A percentile compares a stretch with the other conserved stretches of the same genome.
Conservation (phyloP, 2,888 invertebrate genomes). For the Germaria angustata region DNA sequence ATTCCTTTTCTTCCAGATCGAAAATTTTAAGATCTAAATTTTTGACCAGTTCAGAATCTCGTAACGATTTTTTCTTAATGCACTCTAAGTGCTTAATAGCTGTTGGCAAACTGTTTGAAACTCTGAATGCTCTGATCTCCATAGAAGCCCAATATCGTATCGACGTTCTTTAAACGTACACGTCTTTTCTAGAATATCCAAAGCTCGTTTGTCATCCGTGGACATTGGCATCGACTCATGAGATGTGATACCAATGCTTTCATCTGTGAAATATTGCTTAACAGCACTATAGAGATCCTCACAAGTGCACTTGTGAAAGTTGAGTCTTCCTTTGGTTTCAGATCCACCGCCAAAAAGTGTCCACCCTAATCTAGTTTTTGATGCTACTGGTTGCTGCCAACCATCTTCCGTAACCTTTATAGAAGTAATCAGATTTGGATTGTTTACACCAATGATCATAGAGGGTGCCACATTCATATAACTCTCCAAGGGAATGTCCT, state of each 20-base stretch:
- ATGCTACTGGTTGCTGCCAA: conserved; percentile 33
- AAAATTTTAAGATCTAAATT: conserved; percentile 45
- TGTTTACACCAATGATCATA: conserved; percentile 41
- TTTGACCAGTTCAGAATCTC: background rate
- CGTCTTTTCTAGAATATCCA: conserved; percentile 25
- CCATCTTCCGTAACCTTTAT: conserved; percentile 34
- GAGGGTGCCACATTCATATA: conserved; percentile 5
- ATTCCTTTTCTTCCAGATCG: conserved; percentile 38
- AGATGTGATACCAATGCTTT: conserved; percentile 4
- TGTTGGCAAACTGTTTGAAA: conserved; percentile 40
- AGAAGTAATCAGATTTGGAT: conserved; percentile 31
- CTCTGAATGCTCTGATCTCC: conserved; percentile 16
- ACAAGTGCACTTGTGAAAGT: conserved; percentile 26
- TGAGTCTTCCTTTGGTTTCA: background rate
- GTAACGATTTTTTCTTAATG: conserved; percentile 8
- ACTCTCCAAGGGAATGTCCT: background rate
- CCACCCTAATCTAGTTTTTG: conserved; percentile 34
- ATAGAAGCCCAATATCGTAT: conserved; percentile 40
- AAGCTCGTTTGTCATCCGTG: conserved; percentile 19
- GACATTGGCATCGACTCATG: background rate
- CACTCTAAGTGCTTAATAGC: conserved; percentile 27
- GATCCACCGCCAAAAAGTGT: conserved; percentile 28
- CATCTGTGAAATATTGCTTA: conserved; percentile 15
- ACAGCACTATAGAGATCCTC: conserved; percentile 14
- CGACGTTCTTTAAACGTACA: conserved; percentile 7